Conservation (phyloP, 2,888 invertebrate species). For the Glaucopsyche alexis region DNA sequence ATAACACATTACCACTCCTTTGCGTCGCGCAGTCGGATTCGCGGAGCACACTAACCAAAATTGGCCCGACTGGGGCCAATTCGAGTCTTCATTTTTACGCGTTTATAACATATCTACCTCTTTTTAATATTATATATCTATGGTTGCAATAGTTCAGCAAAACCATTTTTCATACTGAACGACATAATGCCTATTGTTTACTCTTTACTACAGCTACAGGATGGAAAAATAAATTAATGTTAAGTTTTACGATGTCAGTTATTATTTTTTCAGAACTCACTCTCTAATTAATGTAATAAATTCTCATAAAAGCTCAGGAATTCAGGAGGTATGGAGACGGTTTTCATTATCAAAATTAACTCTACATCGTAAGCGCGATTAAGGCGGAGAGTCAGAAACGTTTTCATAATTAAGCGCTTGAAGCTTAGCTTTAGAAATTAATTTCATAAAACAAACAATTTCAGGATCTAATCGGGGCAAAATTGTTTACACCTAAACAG, state of each 20-base stretch:
- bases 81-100: no score
- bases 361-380: conserved; percentile 20
- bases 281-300: conserved; percentile 5
- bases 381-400: background rate
- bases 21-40: no score
- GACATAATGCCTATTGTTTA: no score
- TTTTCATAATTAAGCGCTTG: conserved; percentile 20
- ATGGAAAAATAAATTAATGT: background rate
- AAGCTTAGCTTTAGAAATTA: conserved; percentile 16
- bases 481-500: conserved; percentile 7
- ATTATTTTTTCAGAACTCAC: background rate
- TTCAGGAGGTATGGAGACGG: background rate
- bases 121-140: no score
- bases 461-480: background rate
- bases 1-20: no score
- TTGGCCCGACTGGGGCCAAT: no score
- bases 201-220: no score
- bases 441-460: background rate
- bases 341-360: conserved; percentile 16
- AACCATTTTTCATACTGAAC: no score
- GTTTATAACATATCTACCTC: no score
- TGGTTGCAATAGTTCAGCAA: no score
- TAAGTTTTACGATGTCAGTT: background rate
- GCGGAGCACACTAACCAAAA: no score
- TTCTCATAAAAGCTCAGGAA: background rate